Evolutionary conservation across 2,888 invertebrate species (phyloP).

Genomic region (Drosophila flavopinicola): DNA sequence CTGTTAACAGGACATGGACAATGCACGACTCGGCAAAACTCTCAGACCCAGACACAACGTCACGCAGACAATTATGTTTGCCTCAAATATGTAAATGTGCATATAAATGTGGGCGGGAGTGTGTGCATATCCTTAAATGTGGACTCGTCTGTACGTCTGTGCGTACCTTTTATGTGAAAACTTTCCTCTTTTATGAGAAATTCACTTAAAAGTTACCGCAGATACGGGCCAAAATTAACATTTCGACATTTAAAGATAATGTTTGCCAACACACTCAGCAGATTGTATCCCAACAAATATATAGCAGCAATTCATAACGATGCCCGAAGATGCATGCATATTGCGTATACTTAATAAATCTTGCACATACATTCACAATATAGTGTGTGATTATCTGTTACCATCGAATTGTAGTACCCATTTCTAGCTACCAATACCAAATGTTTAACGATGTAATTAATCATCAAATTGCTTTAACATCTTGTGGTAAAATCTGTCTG

Average conservation of each 20-base stretch:
- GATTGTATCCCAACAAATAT: not conserved
- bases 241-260: slow-evolving; percentile 39
- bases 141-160: slow-evolving; percentile 21
- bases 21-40: slow-evolving; percentile 43
- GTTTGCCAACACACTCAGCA: not conserved
- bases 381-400: too few species aligned
- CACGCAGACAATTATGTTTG: slow-evolving; percentile 62
- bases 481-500: too few species aligned
- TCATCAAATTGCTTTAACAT: too few species aligned
- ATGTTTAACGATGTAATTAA: too few species aligned
- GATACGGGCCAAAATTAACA: slow-evolving; percentile 60
- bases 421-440: too few species aligned
- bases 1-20: slow-evolving; percentile 24
- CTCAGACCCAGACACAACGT: slow-evolving; percentile 24
- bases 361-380: too few species aligned
- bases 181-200: slow-evolving; percentile 61
- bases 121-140: slow-evolving; percentile 39
- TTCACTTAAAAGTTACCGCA: slow-evolving; percentile 59
- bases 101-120: slow-evolving; percentile 30
- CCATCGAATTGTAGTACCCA: too few species aligned
- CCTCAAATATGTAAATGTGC: slow-evolving; percentile 57
- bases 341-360: too few species aligned
- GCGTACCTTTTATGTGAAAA: slow-evolving; percentile 63
- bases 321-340: not conserved
- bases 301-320: not conserved